phyloP scores from a whole-genome alignment of 2,797 vertebrate species.

The Chloroceryle amazona region DNA sequence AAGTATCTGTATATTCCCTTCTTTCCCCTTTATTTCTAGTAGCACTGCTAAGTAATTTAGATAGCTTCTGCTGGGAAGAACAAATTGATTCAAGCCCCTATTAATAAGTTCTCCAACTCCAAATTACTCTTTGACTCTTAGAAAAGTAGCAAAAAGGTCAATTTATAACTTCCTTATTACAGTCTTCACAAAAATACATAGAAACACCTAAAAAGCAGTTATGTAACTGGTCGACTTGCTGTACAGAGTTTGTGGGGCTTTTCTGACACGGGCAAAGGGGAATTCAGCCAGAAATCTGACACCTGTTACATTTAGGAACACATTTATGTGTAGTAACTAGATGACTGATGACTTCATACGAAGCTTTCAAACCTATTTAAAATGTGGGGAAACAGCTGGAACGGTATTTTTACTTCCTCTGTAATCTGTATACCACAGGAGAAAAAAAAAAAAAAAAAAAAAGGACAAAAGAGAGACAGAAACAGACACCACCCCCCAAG shows the following conservation, averaged over 20 bases:
- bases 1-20: not conserved
- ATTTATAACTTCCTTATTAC: conserved; percentile 6
- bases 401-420: not conserved
- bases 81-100: conserved; percentile 7
- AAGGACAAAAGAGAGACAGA: not conserved
- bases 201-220: conserved; percentile 12
- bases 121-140: conserved; percentile 13
- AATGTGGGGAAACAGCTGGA: conserved; percentile 37
- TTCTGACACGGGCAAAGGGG: conserved; percentile 58
- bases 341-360: conserved; percentile 50
- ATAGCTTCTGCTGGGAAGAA: conserved; percentile 26
- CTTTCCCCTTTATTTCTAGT: conserved; percentile 10
- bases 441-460: not conserved
- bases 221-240: not conserved
- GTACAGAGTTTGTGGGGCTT: not conserved
- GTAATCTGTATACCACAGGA: not conserved
- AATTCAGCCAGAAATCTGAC: conserved; percentile 76
- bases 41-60: conserved; percentile 30
- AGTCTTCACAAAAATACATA: not conserved
- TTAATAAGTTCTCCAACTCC: conserved; percentile 6
- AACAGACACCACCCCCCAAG: not conserved
- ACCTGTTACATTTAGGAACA: conserved; percentile 61
- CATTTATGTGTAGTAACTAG: conserved; percentile 39
- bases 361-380: conserved; percentile 16
- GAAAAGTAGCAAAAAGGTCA: conserved; percentile 14